These are phyloP conservation scores for Talpa occidentalis DNA, from an alignment of 2,113 vertebrate species.

Conservation along the genomic window DNA sequence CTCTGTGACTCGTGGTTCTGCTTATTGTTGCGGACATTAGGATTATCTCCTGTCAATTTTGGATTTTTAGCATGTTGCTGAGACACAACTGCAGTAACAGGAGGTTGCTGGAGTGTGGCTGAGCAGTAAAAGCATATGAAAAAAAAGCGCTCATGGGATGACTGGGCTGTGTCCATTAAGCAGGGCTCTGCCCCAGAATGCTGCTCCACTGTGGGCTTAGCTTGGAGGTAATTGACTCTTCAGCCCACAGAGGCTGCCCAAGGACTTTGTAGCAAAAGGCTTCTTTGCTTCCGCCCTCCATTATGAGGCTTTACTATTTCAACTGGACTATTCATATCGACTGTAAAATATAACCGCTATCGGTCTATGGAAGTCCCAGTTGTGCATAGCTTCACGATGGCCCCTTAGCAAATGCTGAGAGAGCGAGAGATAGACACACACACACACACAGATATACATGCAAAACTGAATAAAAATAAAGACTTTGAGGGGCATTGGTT, in stretches of 20 bases:
- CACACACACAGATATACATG: no score
- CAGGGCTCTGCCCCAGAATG: constrained; percentile 11
- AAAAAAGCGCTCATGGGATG: constrained; percentile 28
- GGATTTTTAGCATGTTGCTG: constrained; percentile 22
- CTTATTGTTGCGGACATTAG: background rate
- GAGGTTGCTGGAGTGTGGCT: constrained; percentile 22
- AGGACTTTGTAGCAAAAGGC: constrained; percentile 14
- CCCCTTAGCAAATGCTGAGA: background rate
- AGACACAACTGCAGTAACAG: background rate
- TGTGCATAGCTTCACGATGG: constrained; percentile 1
- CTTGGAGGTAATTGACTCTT: constrained; percentile 33
- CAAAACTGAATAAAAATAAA: background rate
- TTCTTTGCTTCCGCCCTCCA: constrained; percentile 43
- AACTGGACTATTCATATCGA: background rate
- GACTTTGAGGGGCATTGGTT: background rate
- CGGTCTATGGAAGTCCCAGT: background rate
- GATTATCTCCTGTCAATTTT: background rate
- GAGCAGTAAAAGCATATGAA: constrained; percentile 31
- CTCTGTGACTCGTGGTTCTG: background rate
- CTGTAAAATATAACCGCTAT: background rate
- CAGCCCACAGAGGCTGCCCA: background rate
- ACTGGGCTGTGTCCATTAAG: constrained; percentile 39
- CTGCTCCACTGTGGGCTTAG: background rate
- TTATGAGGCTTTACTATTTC: constrained; percentile 43
- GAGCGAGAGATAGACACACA: background rate